phyloP scores from a whole-genome alignment of 2,113 vertebrate genomes.

The Aspiorhynchus laticeps region DNA sequence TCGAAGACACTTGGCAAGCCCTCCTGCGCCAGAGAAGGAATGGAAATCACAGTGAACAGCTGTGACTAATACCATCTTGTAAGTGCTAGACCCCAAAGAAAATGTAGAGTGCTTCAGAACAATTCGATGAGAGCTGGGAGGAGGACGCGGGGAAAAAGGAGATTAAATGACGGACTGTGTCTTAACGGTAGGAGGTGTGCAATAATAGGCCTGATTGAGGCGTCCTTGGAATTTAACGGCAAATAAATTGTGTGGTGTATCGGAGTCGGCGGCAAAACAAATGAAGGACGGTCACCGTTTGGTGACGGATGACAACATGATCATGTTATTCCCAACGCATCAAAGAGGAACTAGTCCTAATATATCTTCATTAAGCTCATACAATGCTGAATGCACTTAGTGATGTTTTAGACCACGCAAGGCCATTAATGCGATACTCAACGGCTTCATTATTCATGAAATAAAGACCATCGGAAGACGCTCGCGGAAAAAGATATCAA shows the following conservation, averaged over 20 bases:
- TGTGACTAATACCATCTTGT: constrained; percentile 67
- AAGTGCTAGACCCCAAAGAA: constrained; percentile 64
- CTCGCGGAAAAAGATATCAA: constrained; percentile 51
- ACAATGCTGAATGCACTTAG: constrained; percentile 20
- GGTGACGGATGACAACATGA: constrained; percentile 38
- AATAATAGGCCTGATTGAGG: constrained; percentile 71
- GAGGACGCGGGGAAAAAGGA: constrained; percentile 50
- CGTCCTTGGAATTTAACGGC: constrained; percentile 67
- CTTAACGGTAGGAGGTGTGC: constrained; percentile 67
- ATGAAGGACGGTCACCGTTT: constrained; percentile 22
- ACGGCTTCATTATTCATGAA: constrained; percentile 24
- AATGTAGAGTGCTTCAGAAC: constrained; percentile 60
- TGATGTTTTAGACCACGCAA: background rate
- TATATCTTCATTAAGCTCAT: constrained; percentile 47
- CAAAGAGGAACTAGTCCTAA: constrained; percentile 5
- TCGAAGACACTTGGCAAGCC: constrained; percentile 64
- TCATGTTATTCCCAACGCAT: background rate
- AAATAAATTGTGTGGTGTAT: constrained; percentile 60
- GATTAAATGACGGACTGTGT: constrained; percentile 70
- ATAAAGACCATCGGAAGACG: constrained; percentile 14
- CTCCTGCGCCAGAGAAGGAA: constrained; percentile 54
- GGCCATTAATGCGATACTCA: constrained; percentile 17
- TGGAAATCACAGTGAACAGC: constrained; percentile 65
- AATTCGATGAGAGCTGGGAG: constrained; percentile 42
- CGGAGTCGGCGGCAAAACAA: constrained; percentile 46